Evolutionary conservation across 2,797 vertebrate genomes (phyloP), one percentile per base, ranked within the genome.

Genomic region (Thamnophis elegans): DNA sequence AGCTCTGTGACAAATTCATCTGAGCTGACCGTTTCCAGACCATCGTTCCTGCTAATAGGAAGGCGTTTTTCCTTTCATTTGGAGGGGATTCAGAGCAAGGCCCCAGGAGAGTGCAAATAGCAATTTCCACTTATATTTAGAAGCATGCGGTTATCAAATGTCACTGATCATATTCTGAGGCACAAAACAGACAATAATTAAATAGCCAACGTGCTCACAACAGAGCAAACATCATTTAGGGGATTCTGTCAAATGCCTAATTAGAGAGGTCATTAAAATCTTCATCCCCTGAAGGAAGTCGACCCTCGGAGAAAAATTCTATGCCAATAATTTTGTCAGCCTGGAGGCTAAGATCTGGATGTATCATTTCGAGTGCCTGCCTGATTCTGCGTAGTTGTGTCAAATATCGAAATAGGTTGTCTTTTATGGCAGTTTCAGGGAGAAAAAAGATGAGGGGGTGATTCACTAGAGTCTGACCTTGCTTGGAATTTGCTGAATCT

Each of bases 141-240:
- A 56, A 54, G 89, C 56, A 59, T 18, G 32, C 11, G 68, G 59
- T 89, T 90, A 82, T 60, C 87, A 91, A 86, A 89, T 87, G 73
- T 53, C 68, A 54, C 51, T 87, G 47, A 55, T 55, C 47, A 28
- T 59, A 53, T 88, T 85, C 36, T 56, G 47, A 20, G 87, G 58
- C 91, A 85, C 55, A 42, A 47, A 91, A 89, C 78, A 91, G 25
- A 18, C 42, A 91, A 55, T 78, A 89, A 91, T 87, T 87, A 93
- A 94, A 91, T 54, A 85, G 89, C 42, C 89, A 32, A 58, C 6
- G 87, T 91, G 86, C 85, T 94, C 73, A 91, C 85, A 92, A 88
- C 56, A 32, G 51, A 92, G 93, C 85, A 82, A 92, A 93, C 53
- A 51, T 93, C 91, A 68, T 88, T 93, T 92, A 92, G 85, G 56